Evolutionary conservation across 2,888 invertebrate species (phyloP).

Genomic region (Ichneumon xanthorius): DNA sequence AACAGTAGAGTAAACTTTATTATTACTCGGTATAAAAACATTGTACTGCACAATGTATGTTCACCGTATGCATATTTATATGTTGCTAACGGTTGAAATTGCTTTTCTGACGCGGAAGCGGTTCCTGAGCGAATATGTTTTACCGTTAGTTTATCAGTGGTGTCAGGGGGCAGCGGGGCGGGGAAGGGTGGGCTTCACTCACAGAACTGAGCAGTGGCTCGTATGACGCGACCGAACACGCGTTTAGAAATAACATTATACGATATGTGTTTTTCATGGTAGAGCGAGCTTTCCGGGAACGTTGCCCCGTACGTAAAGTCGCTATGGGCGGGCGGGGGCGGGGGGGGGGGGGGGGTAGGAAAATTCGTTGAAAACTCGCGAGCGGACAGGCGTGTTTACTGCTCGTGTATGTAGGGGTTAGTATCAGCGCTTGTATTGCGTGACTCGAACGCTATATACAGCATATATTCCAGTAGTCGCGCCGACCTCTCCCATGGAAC

Average conservation of each 20-base stretch:
- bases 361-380: slow-evolving; percentile 59
- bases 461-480: slow-evolving; percentile 13
- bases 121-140: slow-evolving; percentile 49
- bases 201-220: slow-evolving; percentile 55
- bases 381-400: slow-evolving; percentile 33
- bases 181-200: slow-evolving; percentile 21
- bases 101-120: slow-evolving; percentile 47
- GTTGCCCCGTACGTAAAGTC: slow-evolving; percentile 47
- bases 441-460: slow-evolving; percentile 4
- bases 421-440: slow-evolving; percentile 14
- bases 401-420: slow-evolving; percentile 22
- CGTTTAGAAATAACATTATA: slow-evolving; percentile 70
- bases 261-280: slow-evolving; percentile 68
- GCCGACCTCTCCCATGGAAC: slow-evolving; percentile 15
- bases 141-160: slow-evolving; percentile 19
- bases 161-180: not conserved
- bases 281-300: slow-evolving; percentile 54
- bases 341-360: slow-evolving; percentile 34
- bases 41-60: slow-evolving; percentile 3
- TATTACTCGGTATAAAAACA: slow-evolving; percentile 10
- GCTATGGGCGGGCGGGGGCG: slow-evolving; percentile 42
- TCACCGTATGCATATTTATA: slow-evolving; percentile 39
- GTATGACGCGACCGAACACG: slow-evolving; percentile 66
- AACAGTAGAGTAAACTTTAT: slow-evolving; percentile 5
- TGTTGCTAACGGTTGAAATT: slow-evolving; percentile 40